Evolutionary conservation across 2,113 vertebrate genomes (phyloP), one percentile per base, ranked within the genome.

Genomic region (Lepisosteus oculatus): DNA sequence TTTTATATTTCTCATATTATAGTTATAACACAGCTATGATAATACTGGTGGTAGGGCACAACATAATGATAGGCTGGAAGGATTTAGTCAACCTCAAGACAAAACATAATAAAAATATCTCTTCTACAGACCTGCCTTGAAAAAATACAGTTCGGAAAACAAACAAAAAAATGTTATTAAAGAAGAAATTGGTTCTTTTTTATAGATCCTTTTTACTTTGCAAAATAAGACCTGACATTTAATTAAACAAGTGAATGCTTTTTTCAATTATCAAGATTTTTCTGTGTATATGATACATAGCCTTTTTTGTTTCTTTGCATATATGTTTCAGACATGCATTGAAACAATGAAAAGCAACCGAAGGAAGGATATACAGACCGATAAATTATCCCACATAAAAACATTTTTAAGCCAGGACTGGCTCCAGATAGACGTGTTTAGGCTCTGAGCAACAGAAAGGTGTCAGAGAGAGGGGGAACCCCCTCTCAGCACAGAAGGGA

Each of bases 391-490:
- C 3, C 65, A 41, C 43, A 72, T 64, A 54, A 67, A 72, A 51
- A 57, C 11, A 61, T 55, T 61, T 75, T 44, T 59, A 29, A 51
- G 59, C 43, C 29, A 29, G 65, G 43, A 55, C 41, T 57, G 57
- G 59, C 70, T 61, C 57, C 59, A 56, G 65, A 57, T 51, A 78
- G 73, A 55, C 67, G 70, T 75, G 70, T 61, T 72, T 51, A 72
- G 61, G 55, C 47, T 44, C 8, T 57, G 56, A 62, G 64, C 41
- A n/a, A n/a, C 44, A 62, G 45, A 64, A 74, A 17, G 43, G 51
- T 65, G 54, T 54, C 43, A 41, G 17, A 66, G 55, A 45, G 67
- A 59, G 61, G 29, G 51, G 12, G 17, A 29, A 29, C 29, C 29
- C 2, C 29, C 29, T 29, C 29, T 29, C 29, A 29, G 1, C 29